Percentiles rank a stretch among this genome's conserved stretches.
phyloP scores from a whole-genome alignment of 1,140 invertebrate genomes.

The Stegodyphus dumicola region DNA sequence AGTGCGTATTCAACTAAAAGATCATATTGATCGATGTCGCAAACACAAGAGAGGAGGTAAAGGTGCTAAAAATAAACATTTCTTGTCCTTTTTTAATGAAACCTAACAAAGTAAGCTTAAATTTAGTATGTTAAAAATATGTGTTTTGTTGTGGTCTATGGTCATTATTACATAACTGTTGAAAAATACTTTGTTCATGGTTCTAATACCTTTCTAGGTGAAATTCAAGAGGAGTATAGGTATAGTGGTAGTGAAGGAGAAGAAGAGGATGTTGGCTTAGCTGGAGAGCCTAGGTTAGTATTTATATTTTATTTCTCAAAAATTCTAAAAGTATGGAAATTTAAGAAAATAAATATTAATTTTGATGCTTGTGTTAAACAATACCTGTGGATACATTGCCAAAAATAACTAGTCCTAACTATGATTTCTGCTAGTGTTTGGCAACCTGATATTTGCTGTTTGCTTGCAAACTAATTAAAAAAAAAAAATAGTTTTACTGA shows the following conservation, averaged over 20 bases:
- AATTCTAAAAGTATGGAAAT: background rate
- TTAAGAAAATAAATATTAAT: background rate
- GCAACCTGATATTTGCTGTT: no score
- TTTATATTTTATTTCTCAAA: background rate
- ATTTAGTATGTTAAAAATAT: no score
- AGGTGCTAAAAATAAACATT: conserved; percentile 42
- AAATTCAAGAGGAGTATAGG: conserved; percentile 65
- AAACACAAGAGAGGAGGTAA: conserved; percentile 64
- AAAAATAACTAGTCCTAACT: no score
- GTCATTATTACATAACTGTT: no score
- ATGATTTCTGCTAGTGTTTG: no score
- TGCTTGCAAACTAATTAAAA: no score
- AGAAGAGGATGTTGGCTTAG: conserved; percentile 66
- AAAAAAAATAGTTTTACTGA: no score
- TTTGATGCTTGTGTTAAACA: background rate
- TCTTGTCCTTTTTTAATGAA: background rate
- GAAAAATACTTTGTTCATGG: no score
- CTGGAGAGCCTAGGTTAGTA: conserved; percentile 53
- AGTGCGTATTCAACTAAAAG: conserved; percentile 97
- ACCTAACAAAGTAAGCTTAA: no score
- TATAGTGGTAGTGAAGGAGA: conserved; percentile 68
- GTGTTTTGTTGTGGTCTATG: no score
- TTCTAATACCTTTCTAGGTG: conserved; percentile 25
- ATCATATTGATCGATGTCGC: conserved; percentile 92
- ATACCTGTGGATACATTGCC: no score